Base-by-base conservation (phyloP, 2,888 invertebrate genomes). In the Caenorhabditis zanzibari region DNA sequence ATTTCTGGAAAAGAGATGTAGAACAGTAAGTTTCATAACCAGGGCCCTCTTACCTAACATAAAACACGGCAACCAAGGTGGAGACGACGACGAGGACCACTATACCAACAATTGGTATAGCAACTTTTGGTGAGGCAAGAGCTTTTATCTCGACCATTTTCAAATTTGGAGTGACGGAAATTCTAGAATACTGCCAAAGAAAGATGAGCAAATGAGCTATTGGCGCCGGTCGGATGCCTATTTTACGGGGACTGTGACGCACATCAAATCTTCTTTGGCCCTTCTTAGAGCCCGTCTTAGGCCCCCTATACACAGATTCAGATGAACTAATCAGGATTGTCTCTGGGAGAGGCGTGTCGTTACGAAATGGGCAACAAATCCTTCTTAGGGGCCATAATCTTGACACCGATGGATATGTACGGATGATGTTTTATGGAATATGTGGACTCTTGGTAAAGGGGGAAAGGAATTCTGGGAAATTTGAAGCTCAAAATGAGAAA, bases 11-110 rank as follows among this genome's bases (percentile, higher is more conserved):
- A 1, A 19, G 2, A 26, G 16, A 28, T 12, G 12, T 54, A n/a
- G 12, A 9, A 0, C 9, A 19, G 22, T 12, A 10, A 38, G 4
- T 52, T 38, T 22, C 24, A 2, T 0, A 32, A 16, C n/a, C 24
- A n/a, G n/a, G n/a, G n/a, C n/a, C n/a, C n/a, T n/a, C n/a, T 47
- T 64, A 85, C 85, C 85, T 85, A 9, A 87, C 52, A 56, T 85
- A 87, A 61, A 87, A 87, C n/a, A 87, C 41, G 2, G 85, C 82
- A 7, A 87, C 82, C 38, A 87, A 71, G 10, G 79, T 71, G 9
- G 82, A 76, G 10, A 84, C 85, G 6, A 81, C 77, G 4, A 87
- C 26, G 3, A 87, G 75, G 19, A 87, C 81, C 19, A 83, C 19
- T 9, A 85, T 56, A 19, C 85, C 85, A 32, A 81, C 68, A 12